These are phyloP conservation scores for Apodemus sylvaticus DNA, from an alignment of 2,113 vertebrate species.

Conservation along the genomic window DNA sequence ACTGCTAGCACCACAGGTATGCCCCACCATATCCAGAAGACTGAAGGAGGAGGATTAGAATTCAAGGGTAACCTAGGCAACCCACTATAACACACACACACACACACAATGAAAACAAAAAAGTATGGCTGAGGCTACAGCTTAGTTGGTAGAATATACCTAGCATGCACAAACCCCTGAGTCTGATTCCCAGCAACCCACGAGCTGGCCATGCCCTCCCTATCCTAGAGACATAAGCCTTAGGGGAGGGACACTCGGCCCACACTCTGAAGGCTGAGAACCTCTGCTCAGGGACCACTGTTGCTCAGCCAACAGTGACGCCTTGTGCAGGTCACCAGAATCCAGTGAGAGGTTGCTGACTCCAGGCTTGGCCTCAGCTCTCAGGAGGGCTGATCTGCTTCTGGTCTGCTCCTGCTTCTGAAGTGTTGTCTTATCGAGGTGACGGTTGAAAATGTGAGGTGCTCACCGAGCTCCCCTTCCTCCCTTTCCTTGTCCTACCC, in stretches of 20 bases:
- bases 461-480: neutral
- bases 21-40: neutral
- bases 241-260: neutral
- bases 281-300: neutral
- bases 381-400: neutral
- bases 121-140: neutral
- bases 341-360: neutral
- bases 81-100: too few species aligned
- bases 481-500: neutral
- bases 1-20: neutral
- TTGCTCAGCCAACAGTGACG: neutral
- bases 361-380: conserved; percentile 7
- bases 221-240: neutral
- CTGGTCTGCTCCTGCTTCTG: neutral
- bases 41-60: too few species aligned
- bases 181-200: neutral
- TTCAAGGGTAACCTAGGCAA: too few species aligned
- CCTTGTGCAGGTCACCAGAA: neutral
- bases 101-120: too few species aligned
- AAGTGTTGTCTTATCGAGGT: neutral
- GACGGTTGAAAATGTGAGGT: neutral
- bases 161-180: neutral
- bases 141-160: neutral
- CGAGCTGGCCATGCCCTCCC: neutral
- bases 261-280: neutral